Conservation (phyloP, 2,797 vertebrate species). For the Streptopelia turtur region DNA sequence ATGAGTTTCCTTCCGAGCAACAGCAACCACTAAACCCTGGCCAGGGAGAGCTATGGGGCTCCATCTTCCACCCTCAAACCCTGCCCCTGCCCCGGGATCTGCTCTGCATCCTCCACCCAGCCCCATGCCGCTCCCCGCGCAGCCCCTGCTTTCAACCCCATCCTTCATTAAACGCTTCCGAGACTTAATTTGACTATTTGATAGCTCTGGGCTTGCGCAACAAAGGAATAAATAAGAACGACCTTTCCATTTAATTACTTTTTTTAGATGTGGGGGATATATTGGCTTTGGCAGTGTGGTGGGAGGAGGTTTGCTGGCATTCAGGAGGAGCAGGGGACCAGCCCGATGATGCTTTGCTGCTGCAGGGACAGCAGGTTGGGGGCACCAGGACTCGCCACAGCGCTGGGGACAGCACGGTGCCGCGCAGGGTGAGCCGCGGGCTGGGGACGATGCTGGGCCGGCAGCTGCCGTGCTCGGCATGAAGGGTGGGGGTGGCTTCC, state of each 20-base stretch:
- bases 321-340: neutral
- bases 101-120: neutral
- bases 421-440: neutral
- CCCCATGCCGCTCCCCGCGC: no score
- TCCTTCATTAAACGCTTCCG: neutral
- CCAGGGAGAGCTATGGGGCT: neutral
- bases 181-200: constrained; percentile 4
- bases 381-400: neutral
- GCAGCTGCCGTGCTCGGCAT: neutral
- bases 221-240: constrained; percentile 38
- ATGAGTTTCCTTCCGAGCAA: no score
- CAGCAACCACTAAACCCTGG: no score
- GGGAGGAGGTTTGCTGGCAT: fast-evolving
- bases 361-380: neutral
- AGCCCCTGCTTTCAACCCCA: neutral
- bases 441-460: fast-evolving
- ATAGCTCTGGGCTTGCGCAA: neutral
- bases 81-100: neutral
- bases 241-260: constrained; percentile 50
- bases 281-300: fast-evolving
- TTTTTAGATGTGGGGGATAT: neutral
- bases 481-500: neutral
- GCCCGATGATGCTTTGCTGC: fast-evolving
- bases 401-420: fast-evolving
- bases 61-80: no score